Percentiles rank a stretch among this genome's conserved stretches.
phyloP scores from a whole-genome alignment of 2,113 vertebrate genomes.

The Trichechus manatus region DNA sequence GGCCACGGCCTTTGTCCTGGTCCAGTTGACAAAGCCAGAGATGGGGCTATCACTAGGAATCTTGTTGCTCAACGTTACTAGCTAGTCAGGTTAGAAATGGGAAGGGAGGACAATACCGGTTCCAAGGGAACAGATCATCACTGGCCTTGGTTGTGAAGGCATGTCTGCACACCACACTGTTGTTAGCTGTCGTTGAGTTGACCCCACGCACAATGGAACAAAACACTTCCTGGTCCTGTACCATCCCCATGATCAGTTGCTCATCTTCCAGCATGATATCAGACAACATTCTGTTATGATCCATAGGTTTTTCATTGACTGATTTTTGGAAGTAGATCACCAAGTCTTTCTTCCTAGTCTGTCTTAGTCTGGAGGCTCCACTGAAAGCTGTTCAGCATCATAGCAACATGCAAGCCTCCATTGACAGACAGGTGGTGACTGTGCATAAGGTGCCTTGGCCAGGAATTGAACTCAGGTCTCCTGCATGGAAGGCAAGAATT shows the following conservation, averaged over 20 bases:
- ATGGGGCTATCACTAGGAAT: background rate
- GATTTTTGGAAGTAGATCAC: background rate
- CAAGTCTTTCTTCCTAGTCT: background rate
- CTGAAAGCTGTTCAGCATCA: background rate
- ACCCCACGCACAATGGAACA: background rate
- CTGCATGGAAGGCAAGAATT: background rate
- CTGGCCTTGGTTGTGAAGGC: too few species aligned
- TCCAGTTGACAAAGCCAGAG: background rate
- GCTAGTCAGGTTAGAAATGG: background rate
- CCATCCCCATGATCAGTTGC: background rate
- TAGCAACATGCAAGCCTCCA: background rate
- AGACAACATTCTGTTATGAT: background rate
- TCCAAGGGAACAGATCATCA: accelerated
- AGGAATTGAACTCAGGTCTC: background rate
- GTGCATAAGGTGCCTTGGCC: background rate
- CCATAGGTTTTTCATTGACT: background rate
- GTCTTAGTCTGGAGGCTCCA: background rate
- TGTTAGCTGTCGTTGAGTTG: background rate
- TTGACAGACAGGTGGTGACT: background rate
- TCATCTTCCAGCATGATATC: too few species aligned
- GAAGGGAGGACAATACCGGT: background rate
- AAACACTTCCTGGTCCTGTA: background rate
- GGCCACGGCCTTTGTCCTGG: background rate
- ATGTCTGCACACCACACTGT: accelerated
- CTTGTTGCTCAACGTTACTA: too few species aligned